phyloP scores from a whole-genome alignment of 2,797 vertebrate genomes.

The Labroides dimidiatus region DNA sequence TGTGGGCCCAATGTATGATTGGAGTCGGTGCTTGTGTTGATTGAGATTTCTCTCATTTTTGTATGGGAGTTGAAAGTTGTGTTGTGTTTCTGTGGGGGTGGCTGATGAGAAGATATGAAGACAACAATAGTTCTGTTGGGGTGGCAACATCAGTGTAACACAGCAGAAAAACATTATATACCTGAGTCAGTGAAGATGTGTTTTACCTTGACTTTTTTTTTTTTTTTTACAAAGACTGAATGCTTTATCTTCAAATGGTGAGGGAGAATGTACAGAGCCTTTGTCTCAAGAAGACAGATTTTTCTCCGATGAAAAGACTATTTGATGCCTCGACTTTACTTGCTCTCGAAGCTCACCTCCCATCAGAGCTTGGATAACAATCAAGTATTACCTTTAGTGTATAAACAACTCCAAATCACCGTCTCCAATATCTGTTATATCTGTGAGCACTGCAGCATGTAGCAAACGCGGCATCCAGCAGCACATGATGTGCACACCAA shows the following conservation, averaged over 20 bases:
- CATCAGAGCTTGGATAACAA: not conserved
- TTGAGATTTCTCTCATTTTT: slow-evolving; percentile 9
- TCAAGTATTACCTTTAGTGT: slow-evolving; percentile 2
- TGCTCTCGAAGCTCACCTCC: not conserved
- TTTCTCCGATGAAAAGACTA: slow-evolving; percentile 7
- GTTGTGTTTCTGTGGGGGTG: not conserved
- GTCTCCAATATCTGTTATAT: not conserved
- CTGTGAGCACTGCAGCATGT: not conserved
- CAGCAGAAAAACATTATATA: not conserved
- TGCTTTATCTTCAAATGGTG: not conserved
- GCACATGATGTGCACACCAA: slow-evolving; percentile 16
- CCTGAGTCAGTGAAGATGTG: not conserved
- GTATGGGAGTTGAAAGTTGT: not conserved
- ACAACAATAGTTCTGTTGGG: not conserved
- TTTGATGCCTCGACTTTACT: slow-evolving; percentile 1
- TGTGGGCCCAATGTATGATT: not conserved
- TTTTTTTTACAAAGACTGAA: not conserved
- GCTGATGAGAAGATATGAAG: not conserved
- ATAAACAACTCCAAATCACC: slow-evolving; percentile 14
- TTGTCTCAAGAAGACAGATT: not conserved
- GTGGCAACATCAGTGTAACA: not conserved
- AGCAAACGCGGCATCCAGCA: slow-evolving; percentile 19
- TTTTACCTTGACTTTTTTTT: slow-evolving; percentile 1
- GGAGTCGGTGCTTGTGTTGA: not conserved
- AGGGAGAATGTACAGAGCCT: not conserved